phyloP scores from a whole-genome alignment of 2,797 vertebrate genomes.

The Urophycis tenuis region DNA sequence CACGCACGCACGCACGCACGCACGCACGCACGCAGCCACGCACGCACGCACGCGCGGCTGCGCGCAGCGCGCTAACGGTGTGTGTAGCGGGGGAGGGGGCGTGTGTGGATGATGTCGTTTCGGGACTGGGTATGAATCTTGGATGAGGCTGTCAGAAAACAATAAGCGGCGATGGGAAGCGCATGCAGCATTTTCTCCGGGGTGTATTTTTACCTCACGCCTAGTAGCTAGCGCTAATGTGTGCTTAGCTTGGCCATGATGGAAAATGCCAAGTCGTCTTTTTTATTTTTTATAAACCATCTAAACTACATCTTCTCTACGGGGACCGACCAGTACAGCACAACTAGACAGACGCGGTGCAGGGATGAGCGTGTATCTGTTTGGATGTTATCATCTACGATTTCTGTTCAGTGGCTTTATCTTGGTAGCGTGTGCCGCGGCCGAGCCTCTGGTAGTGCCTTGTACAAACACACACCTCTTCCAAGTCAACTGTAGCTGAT shows the following conservation, averaged over 20 bases:
- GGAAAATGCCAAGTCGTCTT: background rate
- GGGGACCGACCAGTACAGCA: background rate
- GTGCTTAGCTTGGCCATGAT: background rate
- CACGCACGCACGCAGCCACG: too few species aligned
- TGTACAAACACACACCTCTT: background rate
- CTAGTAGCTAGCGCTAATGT: background rate
- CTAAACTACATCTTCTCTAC: background rate
- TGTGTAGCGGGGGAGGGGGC: too few species aligned
- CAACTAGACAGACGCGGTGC: background rate
- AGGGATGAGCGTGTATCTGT: background rate
- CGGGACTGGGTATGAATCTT: background rate
- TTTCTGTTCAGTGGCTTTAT: background rate
- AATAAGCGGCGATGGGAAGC: background rate
- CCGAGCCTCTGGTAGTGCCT: background rate
- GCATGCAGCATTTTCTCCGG: constrained; percentile 2
- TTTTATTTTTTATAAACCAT: background rate
- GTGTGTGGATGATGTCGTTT: too few species aligned
- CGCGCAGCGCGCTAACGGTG: too few species aligned
- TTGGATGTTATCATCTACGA: background rate
- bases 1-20: too few species aligned
- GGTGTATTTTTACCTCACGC: background rate
- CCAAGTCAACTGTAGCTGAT: background rate
- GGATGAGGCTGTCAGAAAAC: background rate
- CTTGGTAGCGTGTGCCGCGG: background rate
- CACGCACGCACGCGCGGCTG: too few species aligned